Evolutionary conservation across 1,140 invertebrate genomes (phyloP).

Genomic region (Drosophila ercepeae): DNA sequence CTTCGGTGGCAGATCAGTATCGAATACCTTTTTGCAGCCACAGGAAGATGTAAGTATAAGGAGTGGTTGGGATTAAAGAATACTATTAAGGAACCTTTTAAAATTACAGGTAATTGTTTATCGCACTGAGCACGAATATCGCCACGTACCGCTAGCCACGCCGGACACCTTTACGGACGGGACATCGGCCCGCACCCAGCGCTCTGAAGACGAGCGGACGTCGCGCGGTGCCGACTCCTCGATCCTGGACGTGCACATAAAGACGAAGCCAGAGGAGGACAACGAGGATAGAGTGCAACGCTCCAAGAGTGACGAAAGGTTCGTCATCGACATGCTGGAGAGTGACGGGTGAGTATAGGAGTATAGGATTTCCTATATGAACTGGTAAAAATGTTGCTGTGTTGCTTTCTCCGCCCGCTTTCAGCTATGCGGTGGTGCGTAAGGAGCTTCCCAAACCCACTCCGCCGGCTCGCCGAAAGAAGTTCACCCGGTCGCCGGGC

Average conservation of each 20-base stretch:
- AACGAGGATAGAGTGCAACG: conserved; percentile 48
- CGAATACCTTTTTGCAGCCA: conserved; percentile 83
- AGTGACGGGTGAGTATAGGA: conserved; percentile 84
- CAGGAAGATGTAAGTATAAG: conserved; percentile 78
- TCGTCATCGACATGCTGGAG: conserved; percentile 84
- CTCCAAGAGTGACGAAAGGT: conserved; percentile 77
- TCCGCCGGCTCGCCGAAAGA: conserved; percentile 85
- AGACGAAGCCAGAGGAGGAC: conserved; percentile 11
- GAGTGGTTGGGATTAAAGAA: not conserved
- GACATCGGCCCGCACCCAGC: conserved; percentile 72
- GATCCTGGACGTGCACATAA: conserved; percentile 83
- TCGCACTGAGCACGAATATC: conserved; percentile 87
- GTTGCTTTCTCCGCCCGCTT: conserved; percentile 55
- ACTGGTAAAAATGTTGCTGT: conserved; percentile 30
- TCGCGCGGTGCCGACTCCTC: conserved; percentile 89
- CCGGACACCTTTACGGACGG: conserved; percentile 83
- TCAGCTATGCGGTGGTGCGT: conserved; percentile 83
- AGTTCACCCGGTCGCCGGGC: conserved; percentile 82
- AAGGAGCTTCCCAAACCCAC: conserved; percentile 86
- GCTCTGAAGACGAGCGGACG: conserved; percentile 88
- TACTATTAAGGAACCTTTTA: not conserved
- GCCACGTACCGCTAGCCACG: conserved; percentile 85
- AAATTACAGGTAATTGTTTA: conserved; percentile 86
- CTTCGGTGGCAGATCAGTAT: conserved; percentile 82
- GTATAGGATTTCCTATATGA: not conserved